Conservation (phyloP, 2,888 invertebrate genomes). For the Galeopsomyia nigrocyanea region DNA sequence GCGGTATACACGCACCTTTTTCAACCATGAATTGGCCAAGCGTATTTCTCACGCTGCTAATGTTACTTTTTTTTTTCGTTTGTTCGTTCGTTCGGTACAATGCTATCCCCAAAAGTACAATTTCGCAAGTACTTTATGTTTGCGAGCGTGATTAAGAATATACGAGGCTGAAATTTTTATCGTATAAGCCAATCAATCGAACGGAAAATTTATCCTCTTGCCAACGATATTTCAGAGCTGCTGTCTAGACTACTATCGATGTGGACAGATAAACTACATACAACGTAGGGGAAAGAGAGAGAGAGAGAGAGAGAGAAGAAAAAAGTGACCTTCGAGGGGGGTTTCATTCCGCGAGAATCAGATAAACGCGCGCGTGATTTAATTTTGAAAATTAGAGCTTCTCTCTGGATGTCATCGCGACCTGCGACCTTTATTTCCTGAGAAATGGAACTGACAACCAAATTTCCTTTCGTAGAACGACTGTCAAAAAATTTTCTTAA, state of each 20-base stretch:
- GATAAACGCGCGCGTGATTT: constrained; percentile 47
- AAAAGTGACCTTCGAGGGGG: constrained; percentile 33
- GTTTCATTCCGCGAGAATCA: constrained; percentile 44
- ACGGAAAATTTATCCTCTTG: constrained; percentile 18
- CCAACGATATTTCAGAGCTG: constrained; percentile 10
- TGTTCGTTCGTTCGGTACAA: no score
- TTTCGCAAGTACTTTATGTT: no score
- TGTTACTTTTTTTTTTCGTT: no score
- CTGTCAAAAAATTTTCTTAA: constrained; percentile 34
- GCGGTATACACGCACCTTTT: no score
- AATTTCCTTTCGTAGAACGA: constrained; percentile 41
- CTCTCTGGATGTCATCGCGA: neutral
- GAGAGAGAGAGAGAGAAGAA: constrained; percentile 36
- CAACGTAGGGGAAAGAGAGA: neutral
- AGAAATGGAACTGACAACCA: constrained; percentile 30
- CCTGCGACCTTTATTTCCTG: constrained; percentile 40
- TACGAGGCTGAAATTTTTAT: constrained; percentile 11
- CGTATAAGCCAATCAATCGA: constrained; percentile 19
- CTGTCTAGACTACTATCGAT: no score
- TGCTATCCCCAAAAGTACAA: no score
- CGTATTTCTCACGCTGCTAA: no score
- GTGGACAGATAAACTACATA: no score
- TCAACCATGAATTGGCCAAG: no score
- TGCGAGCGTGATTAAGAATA: no score
- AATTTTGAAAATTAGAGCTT: neutral